Evolutionary conservation across 2,888 invertebrate genomes (phyloP), one percentile per base, ranked within the genome.

Genomic region (Archips xylosteana): DNA sequence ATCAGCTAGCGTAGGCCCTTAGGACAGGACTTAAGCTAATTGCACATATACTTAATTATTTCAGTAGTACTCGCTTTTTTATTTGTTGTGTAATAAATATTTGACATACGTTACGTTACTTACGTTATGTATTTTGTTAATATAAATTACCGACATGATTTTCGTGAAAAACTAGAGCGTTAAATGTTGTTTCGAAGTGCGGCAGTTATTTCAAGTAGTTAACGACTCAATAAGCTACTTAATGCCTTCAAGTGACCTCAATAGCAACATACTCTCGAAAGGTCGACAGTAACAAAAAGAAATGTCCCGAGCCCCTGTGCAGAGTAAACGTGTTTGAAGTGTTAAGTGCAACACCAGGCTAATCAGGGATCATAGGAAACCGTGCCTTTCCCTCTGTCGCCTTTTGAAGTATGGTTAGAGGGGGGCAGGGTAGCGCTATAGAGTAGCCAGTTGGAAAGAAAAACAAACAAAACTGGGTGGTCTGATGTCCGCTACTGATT

Each of bases 381-480:
- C 82, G 82, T 80, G 78, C 81, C 75, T 71, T 63, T 81, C 78
- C 82, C 80, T 77, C 74, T 36, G 75, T 74, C 77, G 76, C 71
- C 75, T 45, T 42, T 62, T 32, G 8, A 32, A 32, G 8, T 66
- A 70, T 66, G 54, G 71, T 54, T 42, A 62, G 67, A 61, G 63
- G 45, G 75, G 75, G 71, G 23, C 63, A 76, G 71, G 83, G 80
- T 76, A 78, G 79, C 47, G 67, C 70, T 69, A 59, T 62, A 54
- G 74, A 68, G 66, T 73, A 78, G 78, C 80, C 79, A 80, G 84
- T 83, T 82, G 81, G 78, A 79, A 85, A 84, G 82, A 85, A 87
- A 87, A 88, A 87, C 87, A 88, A 88, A 88, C 84, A 87, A 80
- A 83, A 75, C 84, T 78, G 87, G 89, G 88, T 88, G 89, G 90